phyloP scores from a whole-genome alignment of 2,113 vertebrate species.

The Macroglossus sobrinus region DNA sequence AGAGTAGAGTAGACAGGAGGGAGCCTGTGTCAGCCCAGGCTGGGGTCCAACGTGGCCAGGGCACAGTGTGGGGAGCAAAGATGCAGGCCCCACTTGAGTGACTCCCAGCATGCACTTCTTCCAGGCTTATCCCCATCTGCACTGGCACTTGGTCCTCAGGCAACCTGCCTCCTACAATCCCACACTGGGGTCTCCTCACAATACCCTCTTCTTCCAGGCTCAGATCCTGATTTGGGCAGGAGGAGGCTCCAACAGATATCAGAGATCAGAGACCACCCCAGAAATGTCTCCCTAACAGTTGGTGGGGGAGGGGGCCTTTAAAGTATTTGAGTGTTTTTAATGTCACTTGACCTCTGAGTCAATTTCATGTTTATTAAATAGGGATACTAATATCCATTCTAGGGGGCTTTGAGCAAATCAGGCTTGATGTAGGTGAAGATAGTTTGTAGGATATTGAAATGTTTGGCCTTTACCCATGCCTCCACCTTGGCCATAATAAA shows the following conservation, averaged over 20 bases:
- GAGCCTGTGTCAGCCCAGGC: constrained; percentile 82
- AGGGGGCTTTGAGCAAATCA: background rate
- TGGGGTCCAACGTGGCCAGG: constrained; percentile 83
- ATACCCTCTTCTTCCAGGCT: background rate
- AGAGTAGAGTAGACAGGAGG: constrained; percentile 70
- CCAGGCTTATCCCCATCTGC: background rate
- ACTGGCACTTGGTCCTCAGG: background rate
- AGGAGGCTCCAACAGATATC: background rate
- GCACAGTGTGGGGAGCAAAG: constrained; percentile 75
- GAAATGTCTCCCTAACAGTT: background rate
- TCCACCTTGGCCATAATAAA: background rate
- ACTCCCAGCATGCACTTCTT: background rate
- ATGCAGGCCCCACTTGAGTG: constrained; percentile 77
- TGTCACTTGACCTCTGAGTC: background rate
- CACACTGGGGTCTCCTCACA: background rate
- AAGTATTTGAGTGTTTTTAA: background rate
- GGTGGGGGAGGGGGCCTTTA: background rate
- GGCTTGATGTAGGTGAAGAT: background rate
- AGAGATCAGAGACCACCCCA: background rate
- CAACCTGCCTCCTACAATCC: background rate
- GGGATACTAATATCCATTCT: background rate
- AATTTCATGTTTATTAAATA: background rate
- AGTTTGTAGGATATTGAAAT: background rate
- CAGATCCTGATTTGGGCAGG: background rate
- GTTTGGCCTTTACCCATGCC: background rate